phyloP scores from a whole-genome alignment of 2,797 vertebrate species.

The Onychomys torridus region DNA sequence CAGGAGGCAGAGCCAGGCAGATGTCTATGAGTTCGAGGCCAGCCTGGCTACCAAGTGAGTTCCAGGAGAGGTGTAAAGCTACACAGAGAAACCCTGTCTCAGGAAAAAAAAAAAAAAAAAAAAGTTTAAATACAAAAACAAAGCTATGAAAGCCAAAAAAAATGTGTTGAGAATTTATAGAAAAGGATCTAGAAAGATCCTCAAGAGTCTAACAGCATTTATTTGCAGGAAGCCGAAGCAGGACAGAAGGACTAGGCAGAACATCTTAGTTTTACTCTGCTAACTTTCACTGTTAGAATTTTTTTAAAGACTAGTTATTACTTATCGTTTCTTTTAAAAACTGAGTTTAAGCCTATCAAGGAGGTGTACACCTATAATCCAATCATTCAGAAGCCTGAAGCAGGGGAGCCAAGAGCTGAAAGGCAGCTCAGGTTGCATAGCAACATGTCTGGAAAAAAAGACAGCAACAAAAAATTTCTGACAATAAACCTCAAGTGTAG shows the following conservation, averaged over 20 bases:
- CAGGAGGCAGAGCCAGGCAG: too few species aligned
- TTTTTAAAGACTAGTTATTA: neutral
- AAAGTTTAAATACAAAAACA: neutral
- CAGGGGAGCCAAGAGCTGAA: neutral
- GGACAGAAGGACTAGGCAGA: neutral
- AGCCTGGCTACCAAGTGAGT: too few species aligned
- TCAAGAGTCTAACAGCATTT: neutral
- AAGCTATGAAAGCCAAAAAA: slow-evolving; percentile 43
- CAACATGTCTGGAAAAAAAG: neutral
- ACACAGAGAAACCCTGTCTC: too few species aligned
- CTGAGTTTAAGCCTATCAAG: neutral
- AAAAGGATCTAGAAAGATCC: neutral
- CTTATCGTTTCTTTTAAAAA: neutral
- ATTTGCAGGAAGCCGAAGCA: neutral
- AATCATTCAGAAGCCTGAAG: neutral
- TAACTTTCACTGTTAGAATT: neutral
- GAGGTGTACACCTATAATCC: neutral
- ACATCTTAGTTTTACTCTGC: neutral
- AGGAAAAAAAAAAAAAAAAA: neutral
- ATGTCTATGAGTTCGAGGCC: too few species aligned
- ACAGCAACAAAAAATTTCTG: neutral
- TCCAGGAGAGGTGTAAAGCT: too few species aligned
- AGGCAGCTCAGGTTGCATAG: neutral
- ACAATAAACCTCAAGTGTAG: neutral
- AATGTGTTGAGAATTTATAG: slow-evolving; percentile 35